Evolutionary conservation across 2,113 vertebrate species (phyloP).

Genomic region (Tachysurus fulvidraco): DNA sequence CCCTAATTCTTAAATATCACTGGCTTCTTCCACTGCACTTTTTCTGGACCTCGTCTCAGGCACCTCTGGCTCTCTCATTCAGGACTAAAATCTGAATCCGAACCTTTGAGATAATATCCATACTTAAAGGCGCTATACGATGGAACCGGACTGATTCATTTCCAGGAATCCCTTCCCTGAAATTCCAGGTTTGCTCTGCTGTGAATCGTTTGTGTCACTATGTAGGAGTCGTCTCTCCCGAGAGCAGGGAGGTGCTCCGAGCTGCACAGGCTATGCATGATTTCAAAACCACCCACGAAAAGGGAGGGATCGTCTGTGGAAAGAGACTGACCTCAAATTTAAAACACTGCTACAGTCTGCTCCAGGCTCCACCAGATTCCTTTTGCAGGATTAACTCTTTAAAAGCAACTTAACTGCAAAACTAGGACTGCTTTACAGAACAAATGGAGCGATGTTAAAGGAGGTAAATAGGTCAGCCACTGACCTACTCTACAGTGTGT

Average conservation of each 20-base stretch:
- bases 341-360: not conserved
- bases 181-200: constrained; percentile 4
- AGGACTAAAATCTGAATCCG: not conserved
- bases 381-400: constrained; percentile 4
- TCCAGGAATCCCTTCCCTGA: not conserved
- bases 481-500: constrained; percentile 29
- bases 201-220: not conserved
- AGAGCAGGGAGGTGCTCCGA: not conserved
- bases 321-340: constrained; percentile 18
- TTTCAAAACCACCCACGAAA: constrained; percentile 1
- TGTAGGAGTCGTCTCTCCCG: not conserved
- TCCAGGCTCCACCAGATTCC: not conserved
- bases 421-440: not conserved
- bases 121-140: not conserved
- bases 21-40: not conserved
- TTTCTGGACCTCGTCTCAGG: not conserved
- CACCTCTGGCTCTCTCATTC: not conserved
- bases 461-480: constrained; percentile 17
- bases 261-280: not conserved
- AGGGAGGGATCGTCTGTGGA: not conserved
- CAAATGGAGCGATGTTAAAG: constrained; percentile 9
- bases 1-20: not conserved
- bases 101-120: not conserved
- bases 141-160: not conserved
- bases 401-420: not conserved